These are phyloP conservation scores for Bombus sylvicola DNA, from an alignment of 1,140 invertebrate species.

Conservation along the genomic window DNA sequence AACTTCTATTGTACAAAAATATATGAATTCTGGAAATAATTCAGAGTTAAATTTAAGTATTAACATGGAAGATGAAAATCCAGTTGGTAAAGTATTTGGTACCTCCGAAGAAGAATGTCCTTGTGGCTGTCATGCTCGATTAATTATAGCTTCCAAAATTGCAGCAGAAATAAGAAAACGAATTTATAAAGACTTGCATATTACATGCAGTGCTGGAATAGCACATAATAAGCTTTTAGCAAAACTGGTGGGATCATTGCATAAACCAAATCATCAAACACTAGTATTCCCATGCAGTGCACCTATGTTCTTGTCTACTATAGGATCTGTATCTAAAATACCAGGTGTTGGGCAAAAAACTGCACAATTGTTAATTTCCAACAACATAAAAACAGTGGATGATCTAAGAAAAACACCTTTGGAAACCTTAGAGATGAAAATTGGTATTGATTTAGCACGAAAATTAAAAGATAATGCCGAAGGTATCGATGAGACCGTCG, in stretches of 20 bases:
- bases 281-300: slow-evolving; percentile 88
- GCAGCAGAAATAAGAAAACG: slow-evolving; percentile 88
- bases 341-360: slow-evolving; percentile 89
- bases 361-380: slow-evolving; percentile 84
- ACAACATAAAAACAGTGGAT: slow-evolving; percentile 86
- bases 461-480: slow-evolving; percentile 87
- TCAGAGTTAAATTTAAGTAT: slow-evolving; percentile 51
- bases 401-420: slow-evolving; percentile 83
- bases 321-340: slow-evolving; percentile 85
- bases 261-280: slow-evolving; percentile 93
- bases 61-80: slow-evolving; percentile 72
- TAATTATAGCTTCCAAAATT: slow-evolving; percentile 87
- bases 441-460: slow-evolving; percentile 86
- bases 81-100: slow-evolving; percentile 85
- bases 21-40: slow-evolving; percentile 58
- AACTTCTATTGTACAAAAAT: slow-evolving; percentile 85
- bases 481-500: slow-evolving; percentile 87
- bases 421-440: slow-evolving; percentile 84
- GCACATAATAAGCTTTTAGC: slow-evolving; percentile 92
- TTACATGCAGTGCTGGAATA: slow-evolving; percentile 92
- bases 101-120: slow-evolving; percentile 84
- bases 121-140: slow-evolving; percentile 87
- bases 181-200: slow-evolving; percentile 86
- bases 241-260: slow-evolving; percentile 88
- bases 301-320: slow-evolving; percentile 85